Base-by-base conservation (phyloP, 2,888 invertebrate species). In the Opisthograptis luteolata region DNA sequence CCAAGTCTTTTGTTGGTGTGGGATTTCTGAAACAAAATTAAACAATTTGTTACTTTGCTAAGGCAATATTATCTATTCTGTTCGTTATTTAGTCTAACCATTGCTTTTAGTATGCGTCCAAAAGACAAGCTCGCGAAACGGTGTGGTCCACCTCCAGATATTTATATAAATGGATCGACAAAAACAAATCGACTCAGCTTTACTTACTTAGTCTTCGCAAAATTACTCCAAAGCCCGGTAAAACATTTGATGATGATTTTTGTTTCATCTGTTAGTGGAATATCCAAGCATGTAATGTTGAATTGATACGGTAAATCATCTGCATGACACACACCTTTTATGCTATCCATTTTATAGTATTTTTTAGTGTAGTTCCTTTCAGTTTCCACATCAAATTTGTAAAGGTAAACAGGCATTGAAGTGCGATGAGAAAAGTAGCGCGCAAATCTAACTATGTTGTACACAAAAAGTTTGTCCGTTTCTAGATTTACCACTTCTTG, bases 291-390 rank as follows among this genome's bases (percentile, higher is more conserved):
- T 0, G 84, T 85, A 0, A 88, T 60, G 37, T 89, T 74, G 36
- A 90, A 90, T 1, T 84, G 67, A 55, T 89, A 90, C 2, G 73
- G 73, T 14, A 88, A 62, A 1, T 90, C 90, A 45, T 90, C 90
- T 1, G 84, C 74, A 55, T 90, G 90, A 58, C 90, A 90, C 1
- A 84, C 87, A 1, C 89, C 90, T 36, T 73, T 55, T 1, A 80
- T 41, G 2, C 60, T 46, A 2, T 84, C 73, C 83, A 89, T 81
- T 28, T 84, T 77, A 43, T 89, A 89, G 31, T 66, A 55, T 32
- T 67, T 78, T 64, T 89, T 89, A 8, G 79, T 75, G 41, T 72
- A 70, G 63, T 87, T 89, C 35, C 89, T 73, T 36, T 87, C 88
- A 8, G 85, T 83, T 69, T 88, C 88, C 3, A 80, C 79, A 2